Evolutionary conservation across 1,140 invertebrate species (phyloP), one percentile per base, ranked within the genome.

Genomic region (Eupristina koningsbergeri): DNA sequence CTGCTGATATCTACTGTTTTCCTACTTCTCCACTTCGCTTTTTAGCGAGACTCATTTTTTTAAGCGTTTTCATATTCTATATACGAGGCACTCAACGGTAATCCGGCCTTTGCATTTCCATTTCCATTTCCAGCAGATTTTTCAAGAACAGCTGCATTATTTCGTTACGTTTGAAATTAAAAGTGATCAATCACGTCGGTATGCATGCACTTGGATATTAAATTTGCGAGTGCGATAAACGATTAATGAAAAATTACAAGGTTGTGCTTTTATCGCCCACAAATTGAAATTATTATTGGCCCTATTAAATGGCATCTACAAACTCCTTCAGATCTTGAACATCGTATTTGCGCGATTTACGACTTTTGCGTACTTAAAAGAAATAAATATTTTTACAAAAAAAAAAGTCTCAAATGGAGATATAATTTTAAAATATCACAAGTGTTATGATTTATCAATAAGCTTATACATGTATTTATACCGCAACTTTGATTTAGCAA

Each of bases 231-330:
- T 50, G 26, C 77, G 63, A 31, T 63, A 64, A 79, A 47, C 39
- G 77, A 69, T 69, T 50, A 79, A 63, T 69, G 63, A 69, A 79
- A 79, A 79, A 79, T 79, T 11, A 45, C 39, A 47, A 79, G 63
- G 77, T 26, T 63, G 15, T 3, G 31, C 29, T 50, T 74, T 74
- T 74, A 74, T 50, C n/a, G 45, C n/a, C 15, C 29, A 3, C n/a
- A 74, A 74, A 74, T 74, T 31, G 73, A 74, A 74, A 50, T 71
- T 71, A 71, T 71, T 71, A 71, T 71, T 71, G 39, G 39, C 22
- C 36, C 36, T 6, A 41, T 71, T 71, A n/a, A 71, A 71, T n/a
- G 67, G 39, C 74, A 39, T 36, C 74, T 34, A 11, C n/a, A 6
- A 58, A 39, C 29, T 71, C 41, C 11, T 45, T 5, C 41, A 11